phyloP scores from a whole-genome alignment of 1,140 invertebrate species.

The Zaprionus nigranus region DNA sequence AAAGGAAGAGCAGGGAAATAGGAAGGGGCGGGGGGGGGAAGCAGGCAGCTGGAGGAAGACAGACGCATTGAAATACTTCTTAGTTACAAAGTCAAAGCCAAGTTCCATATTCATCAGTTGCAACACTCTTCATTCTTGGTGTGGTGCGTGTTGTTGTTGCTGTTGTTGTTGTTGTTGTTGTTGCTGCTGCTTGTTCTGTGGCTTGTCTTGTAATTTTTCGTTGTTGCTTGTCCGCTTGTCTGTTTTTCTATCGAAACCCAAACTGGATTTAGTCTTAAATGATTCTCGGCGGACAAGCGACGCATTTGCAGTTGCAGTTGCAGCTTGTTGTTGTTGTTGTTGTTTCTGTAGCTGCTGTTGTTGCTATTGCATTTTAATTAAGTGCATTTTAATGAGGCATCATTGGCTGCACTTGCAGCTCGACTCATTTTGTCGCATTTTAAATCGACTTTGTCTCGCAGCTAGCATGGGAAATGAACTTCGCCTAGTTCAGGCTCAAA shows the following conservation, averaged over 20 bases:
- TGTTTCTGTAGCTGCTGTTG: slow-evolving; percentile 63
- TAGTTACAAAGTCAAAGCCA: slow-evolving; percentile 68
- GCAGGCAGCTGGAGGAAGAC: slow-evolving; percentile 6
- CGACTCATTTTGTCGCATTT: slow-evolving; percentile 50
- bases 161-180: slow-evolving; percentile 55
- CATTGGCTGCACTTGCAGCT: slow-evolving; percentile 43
- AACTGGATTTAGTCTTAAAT: slow-evolving; percentile 78
- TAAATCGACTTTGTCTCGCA: slow-evolving; percentile 50
- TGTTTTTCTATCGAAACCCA: slow-evolving; percentile 78
- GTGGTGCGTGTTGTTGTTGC: slow-evolving; percentile 43
- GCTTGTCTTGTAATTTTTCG: slow-evolving; percentile 78
- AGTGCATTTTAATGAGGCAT: slow-evolving; percentile 82
- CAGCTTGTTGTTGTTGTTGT: slow-evolving; percentile 37
- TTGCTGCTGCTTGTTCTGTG: slow-evolving; percentile 54
- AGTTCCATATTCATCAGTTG: slow-evolving; percentile 82
- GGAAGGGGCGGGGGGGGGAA: background rate
- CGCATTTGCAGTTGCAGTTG: slow-evolving; percentile 22
- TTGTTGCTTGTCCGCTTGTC: slow-evolving; percentile 45
- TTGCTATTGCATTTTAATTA: slow-evolving; percentile 82
- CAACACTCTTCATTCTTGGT: slow-evolving; percentile 79
- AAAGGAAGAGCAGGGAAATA: background rate
- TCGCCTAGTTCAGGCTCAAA: background rate
- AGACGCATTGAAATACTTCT: slow-evolving; percentile 65
- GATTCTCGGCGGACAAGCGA: slow-evolving; percentile 41
- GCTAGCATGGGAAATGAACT: slow-evolving; percentile 6